A percentile compares a stretch with the other conserved stretches of the same genome.
Conservation (phyloP, 2,113 vertebrate species). For the Myocastor coypus region DNA sequence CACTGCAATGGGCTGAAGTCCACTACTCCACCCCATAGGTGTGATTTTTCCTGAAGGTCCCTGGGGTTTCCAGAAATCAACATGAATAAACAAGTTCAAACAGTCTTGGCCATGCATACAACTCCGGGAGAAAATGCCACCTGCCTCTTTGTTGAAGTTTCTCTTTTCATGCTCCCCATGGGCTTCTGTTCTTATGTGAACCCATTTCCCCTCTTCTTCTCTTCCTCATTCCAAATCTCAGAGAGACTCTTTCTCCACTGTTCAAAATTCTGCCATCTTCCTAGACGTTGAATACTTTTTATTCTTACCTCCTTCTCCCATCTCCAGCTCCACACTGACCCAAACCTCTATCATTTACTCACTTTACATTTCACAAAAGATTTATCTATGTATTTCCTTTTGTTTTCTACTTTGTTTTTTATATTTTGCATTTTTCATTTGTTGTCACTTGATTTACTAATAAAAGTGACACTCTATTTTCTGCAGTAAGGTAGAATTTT, state of each 20-base stretch:
- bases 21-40: neutral
- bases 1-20: neutral
- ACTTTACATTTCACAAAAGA: neutral
- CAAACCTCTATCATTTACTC: neutral
- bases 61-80: neutral
- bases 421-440: neutral
- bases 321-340: neutral
- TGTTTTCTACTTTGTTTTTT: neutral
- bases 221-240: too few species aligned
- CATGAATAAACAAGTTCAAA: neutral
- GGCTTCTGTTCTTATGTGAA: too few species aligned
- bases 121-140: neutral
- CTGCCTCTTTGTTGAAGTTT: neutral
- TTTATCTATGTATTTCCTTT: neutral
- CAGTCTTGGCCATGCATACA: neutral
- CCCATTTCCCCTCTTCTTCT: too few species aligned
- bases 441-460: neutral
- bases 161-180: neutral
- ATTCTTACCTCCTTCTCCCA: neutral
- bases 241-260: too few species aligned
- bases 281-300: neutral
- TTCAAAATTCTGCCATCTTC: too few species aligned
- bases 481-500: neutral
- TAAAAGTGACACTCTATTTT: neutral
- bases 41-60: neutral